Conservation (phyloP, 92 coral and sea anemone genomes). For the Paramuricea clavata region DNA sequence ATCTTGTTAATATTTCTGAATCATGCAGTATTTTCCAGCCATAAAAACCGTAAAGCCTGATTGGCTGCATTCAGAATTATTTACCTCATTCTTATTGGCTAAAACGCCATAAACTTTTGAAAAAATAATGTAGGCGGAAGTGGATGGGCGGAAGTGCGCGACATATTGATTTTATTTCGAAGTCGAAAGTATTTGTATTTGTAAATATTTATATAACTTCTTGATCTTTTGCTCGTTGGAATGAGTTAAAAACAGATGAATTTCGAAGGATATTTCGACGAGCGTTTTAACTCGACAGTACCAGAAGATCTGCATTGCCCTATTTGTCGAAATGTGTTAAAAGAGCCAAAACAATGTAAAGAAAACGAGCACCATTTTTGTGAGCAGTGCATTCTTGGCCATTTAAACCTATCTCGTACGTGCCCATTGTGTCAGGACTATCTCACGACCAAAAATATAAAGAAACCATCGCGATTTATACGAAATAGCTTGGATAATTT, state of each 20-base stretch:
- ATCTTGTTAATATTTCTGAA: no score
- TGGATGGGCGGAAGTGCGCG: background rate
- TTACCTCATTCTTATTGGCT: background rate
- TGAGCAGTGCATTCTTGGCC: background rate
- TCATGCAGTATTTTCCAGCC: background rate
- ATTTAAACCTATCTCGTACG: background rate
- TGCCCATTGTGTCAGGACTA: conserved; percentile 25
- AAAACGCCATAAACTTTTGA: background rate
- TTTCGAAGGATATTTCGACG: conserved; percentile 19
- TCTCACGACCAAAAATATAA: background rate
- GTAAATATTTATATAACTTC: background rate
- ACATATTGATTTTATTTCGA: background rate
- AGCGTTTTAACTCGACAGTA: background rate
- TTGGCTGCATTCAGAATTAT: background rate
- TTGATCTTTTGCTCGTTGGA: background rate
- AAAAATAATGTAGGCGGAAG: background rate
- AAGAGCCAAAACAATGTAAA: conserved; percentile 9
- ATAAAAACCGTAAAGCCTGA: background rate
- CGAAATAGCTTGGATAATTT: background rate
- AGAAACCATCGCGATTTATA: background rate
- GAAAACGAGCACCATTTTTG: conserved; percentile 38
- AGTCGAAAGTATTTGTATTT: background rate
- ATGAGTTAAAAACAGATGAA: background rate
- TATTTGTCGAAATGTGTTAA: conserved; percentile 25
- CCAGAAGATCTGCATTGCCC: conserved; percentile 31